Percentiles rank a stretch among this genome's conserved stretches.
Conservation (phyloP, 2,113 vertebrate genomes). For the Strigops habroptila region DNA sequence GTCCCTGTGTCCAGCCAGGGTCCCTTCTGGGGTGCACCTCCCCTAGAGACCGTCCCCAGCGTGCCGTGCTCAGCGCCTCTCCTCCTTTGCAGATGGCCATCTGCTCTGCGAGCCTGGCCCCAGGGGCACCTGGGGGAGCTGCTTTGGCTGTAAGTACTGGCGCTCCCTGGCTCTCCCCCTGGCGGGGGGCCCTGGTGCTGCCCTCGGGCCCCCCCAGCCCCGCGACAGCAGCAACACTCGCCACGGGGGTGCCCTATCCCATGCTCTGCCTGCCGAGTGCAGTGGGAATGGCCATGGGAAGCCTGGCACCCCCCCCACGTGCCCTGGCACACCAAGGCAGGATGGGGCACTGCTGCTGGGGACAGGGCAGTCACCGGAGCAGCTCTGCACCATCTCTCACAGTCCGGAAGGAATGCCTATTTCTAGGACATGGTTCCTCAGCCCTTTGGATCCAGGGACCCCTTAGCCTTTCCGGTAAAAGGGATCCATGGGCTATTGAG, state of each 20-base stretch:
- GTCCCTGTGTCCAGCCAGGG: not conserved
- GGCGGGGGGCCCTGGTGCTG: not conserved
- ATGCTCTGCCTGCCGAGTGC: rapidly evolving
- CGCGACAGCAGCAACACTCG: rapidly evolving
- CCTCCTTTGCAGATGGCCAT: conserved; percentile 73
- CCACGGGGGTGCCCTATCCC: not conserved
- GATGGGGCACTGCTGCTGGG: not conserved
- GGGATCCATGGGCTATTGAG: not conserved
- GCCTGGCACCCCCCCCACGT: not conserved
- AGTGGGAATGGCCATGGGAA: not conserved
- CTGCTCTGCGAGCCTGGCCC: conserved; percentile 75
- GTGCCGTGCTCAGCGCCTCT: not conserved
- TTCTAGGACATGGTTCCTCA: not conserved
- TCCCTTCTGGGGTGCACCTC: not conserved
- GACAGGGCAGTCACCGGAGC: not conserved
- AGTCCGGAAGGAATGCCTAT: not conserved
- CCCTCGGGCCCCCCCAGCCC: not conserved
- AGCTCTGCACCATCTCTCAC: not conserved
- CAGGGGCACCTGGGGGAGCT: conserved; percentile 80
- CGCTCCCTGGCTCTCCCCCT: not conserved
- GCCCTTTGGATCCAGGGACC: not conserved
- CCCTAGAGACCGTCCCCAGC: not conserved
- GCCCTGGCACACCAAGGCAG: not conserved
- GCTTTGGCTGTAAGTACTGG: conserved; percentile 82
- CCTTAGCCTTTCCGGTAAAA: not conserved